phyloP scores from a whole-genome alignment of 2,113 vertebrate genomes.

The Synchiropus splendidus region DNA sequence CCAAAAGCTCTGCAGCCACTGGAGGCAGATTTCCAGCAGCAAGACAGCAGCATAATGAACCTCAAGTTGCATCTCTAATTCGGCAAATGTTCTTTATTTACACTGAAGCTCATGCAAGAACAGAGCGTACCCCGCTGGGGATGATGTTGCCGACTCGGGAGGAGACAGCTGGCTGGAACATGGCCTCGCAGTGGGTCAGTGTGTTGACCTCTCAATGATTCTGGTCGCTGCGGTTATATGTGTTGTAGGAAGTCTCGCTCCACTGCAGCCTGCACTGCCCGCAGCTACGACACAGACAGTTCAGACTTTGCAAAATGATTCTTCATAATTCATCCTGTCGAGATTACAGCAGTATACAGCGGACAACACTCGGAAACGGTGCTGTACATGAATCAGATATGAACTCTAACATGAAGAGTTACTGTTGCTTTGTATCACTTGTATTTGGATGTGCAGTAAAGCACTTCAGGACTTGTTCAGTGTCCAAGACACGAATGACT shows the following conservation, averaged over 20 bases:
- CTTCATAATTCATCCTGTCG: no score
- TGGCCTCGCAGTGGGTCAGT: slow-evolving; percentile 75
- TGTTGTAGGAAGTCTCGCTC: slow-evolving; percentile 59
- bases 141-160: slow-evolving; percentile 59
- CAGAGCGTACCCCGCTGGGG: slow-evolving; percentile 63
- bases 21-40: background rate
- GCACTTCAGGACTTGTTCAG: no score
- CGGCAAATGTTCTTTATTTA: background rate
- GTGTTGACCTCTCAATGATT: slow-evolving; percentile 63
- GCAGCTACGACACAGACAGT: slow-evolving; percentile 58
- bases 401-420: no score
- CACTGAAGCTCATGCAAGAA: slow-evolving; percentile 2
- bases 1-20: background rate
- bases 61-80: background rate
- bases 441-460: no score
- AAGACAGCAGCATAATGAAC: background rate
- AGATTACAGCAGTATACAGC: no score
- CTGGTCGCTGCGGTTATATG: slow-evolving; percentile 43
- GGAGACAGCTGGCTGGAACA: slow-evolving; percentile 81
- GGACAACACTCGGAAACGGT: no score
- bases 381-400: no score
- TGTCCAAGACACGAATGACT: no score
- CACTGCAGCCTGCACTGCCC: slow-evolving; percentile 51
- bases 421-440: no score
- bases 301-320: no score